Evolutionary conservation across 2,888 invertebrate genomes (phyloP).

Genomic region (Clivina fossor): DNA sequence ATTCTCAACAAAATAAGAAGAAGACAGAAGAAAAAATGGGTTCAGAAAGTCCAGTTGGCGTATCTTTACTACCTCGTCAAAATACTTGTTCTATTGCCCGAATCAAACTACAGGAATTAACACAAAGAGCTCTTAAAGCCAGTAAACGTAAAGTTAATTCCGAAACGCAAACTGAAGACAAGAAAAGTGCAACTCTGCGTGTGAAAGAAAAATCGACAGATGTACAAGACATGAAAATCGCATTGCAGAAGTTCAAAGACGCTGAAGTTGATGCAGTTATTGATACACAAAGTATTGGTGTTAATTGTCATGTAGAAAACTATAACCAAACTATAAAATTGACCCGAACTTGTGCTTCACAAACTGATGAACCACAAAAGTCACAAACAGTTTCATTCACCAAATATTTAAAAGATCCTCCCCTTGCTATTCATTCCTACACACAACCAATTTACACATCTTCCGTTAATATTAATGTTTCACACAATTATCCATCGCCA

Average conservation of each 20-base stretch:
- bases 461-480: constrained; percentile 63
- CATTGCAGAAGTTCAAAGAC: constrained; percentile 50
- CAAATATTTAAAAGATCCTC: constrained; percentile 48
- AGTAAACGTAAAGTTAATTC: constrained; percentile 57
- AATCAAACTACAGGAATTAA: constrained; percentile 60
- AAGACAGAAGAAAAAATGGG: constrained; percentile 52
- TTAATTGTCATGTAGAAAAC: constrained; percentile 53
- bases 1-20: constrained; percentile 63
- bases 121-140: constrained; percentile 60
- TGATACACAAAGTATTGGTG: constrained; percentile 55
- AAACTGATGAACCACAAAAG: constrained; percentile 41
- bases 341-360: constrained; percentile 51
- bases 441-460: constrained; percentile 53
- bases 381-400: constrained; percentile 47
- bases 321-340: constrained; percentile 45
- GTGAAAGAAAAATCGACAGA: constrained; percentile 63
- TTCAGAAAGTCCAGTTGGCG: constrained; percentile 53
- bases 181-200: constrained; percentile 54
- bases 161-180: constrained; percentile 61
- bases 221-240: constrained; percentile 57
- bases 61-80: constrained; percentile 11
- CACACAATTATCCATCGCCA: constrained; percentile 53
- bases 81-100: constrained; percentile 59
- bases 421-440: constrained; percentile 39
- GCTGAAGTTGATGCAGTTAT: constrained; percentile 50